Base-by-base conservation (phyloP, 2,888 invertebrate species). In the Leptopilina myrica region DNA sequence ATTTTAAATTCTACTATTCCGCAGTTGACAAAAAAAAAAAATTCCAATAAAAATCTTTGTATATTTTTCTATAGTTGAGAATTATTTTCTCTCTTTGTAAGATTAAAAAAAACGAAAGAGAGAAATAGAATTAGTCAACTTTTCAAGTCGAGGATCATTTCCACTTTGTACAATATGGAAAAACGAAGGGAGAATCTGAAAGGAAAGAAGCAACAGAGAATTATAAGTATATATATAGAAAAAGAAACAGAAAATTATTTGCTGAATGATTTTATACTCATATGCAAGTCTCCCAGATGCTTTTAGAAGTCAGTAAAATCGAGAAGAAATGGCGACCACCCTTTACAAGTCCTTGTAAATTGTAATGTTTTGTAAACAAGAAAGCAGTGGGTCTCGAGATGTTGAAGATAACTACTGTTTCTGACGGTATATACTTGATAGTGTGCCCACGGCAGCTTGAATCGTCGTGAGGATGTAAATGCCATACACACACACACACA, bases 341-440 rank as follows among this genome's bases (percentile, higher is more conserved):
- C 40, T 73, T 73, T 73, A 73, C 56, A 59, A 84, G 82, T 86
- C 85, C 82, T 84, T 79, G 85, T 85, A 85, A 86, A 86, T 87
- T 86, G 87, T 87, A 87, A 87, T 87, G 87, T 89, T 88, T 89
- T 88, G 87, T 87, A 88, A 89, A 89, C 88, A 89, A 86, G 86
- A 82, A 79, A 84, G 86, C 82, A 86, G 86, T 86, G 85, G 86
- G 85, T 83, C 84, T 81, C 4, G 82, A 84, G 87, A 86, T 85
- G 82, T 78, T 64, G 73, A 75, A 83, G 84, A 85, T 86, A 86
- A 80, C 69, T 20, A 77, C 76, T 59, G 53, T 76, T 79, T 75
- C 69, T 66, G 62, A 69, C 46, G 73, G 69, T 69, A 77, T 77
- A 69, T 69, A 69, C 56, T 76, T 64, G 20, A 56, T 43, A 76